Evolutionary conservation across 2,113 vertebrate genomes (phyloP), one percentile per base, ranked within the genome.

Genomic region (Gymnocephalus cernua): DNA sequence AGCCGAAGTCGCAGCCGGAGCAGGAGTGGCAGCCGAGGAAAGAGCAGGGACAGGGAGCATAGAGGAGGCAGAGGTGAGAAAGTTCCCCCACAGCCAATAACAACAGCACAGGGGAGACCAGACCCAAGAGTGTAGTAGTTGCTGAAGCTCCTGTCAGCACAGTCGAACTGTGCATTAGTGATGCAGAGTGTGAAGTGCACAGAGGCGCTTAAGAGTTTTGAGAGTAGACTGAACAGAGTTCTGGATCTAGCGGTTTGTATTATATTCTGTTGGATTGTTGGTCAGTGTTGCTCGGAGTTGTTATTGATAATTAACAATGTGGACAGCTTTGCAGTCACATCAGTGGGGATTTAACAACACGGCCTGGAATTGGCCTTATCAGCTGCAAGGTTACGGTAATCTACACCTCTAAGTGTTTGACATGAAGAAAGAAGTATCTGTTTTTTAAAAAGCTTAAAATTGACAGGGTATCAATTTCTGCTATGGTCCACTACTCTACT

Each of bases 11-110:
- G 91, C 7, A 96, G 96, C 87, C 81, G 94, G 21, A 95, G 95
- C 88, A 93, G 93, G 86, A 95, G 95, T 21, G 95, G 97, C 19
- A 96, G 96, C 85, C 79, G 92, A 59, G 95, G 93, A 64, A 94
- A 94, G 89, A 94, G 90, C 86, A 88, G 91, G 71, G 92, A 91
- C 76, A 59, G 83, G 47, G 91, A 93, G 84, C 90, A 93, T 87
- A 92, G 89, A 86, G 90, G 93, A 85, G 91, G 86, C 79, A 91
- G 92, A 93, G 94, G 91, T 94, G 85, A 94, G 93, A 86, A 64
- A 62, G 70, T n/a, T 1, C 9, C 51, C 21, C 35, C 15, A 72
- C 82, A 83, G 16, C 81, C 73, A 84, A 74, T 83, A 61, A 68
- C 58, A 83, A 48, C 76, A 62, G 66, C 78, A 67, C 87, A 73